phyloP scores from a whole-genome alignment of 1,140 invertebrate genomes.

The Dysdera silvatica region DNA sequence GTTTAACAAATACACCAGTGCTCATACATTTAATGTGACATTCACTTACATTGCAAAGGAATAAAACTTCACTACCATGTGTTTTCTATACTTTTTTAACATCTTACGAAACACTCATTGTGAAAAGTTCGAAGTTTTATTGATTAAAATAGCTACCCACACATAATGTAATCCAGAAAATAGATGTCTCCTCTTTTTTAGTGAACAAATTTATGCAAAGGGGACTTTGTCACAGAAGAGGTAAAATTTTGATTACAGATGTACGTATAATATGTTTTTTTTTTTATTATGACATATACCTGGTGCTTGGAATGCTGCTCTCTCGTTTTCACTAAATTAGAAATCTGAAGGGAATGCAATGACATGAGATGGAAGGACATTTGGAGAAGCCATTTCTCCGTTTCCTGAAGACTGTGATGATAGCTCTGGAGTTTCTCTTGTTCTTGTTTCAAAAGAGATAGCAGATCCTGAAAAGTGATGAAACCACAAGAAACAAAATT shows the following conservation, averaged over 20 bases:
- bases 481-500: neutral
- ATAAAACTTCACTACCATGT: too few relatives aligned
- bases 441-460: conserved; percentile 50
- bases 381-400: conserved; percentile 89
- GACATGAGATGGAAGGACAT: conserved; percentile 93
- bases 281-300: neutral
- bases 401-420: conserved; percentile 80
- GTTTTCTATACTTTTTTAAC: too few relatives aligned
- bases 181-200: too few relatives aligned
- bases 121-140: too few relatives aligned
- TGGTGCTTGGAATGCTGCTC: conserved; percentile 77
- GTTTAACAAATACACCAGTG: too few relatives aligned
- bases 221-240: too few relatives aligned
- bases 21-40: too few relatives aligned
- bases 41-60: too few relatives aligned
- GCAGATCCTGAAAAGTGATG: conserved; percentile 30
- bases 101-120: too few relatives aligned
- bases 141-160: too few relatives aligned
- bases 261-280: neutral
- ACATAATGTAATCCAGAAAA: too few relatives aligned
- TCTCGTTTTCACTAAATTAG: conserved; percentile 76
- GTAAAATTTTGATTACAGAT: neutral
- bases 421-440: conserved; percentile 78
- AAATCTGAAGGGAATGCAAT: conserved; percentile 85
- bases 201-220: too few relatives aligned